A percentile compares a stretch with the other conserved stretches of the same genome.
Conservation (phyloP, 1,140 invertebrate genomes). For the Caenorhabditis latens region DNA sequence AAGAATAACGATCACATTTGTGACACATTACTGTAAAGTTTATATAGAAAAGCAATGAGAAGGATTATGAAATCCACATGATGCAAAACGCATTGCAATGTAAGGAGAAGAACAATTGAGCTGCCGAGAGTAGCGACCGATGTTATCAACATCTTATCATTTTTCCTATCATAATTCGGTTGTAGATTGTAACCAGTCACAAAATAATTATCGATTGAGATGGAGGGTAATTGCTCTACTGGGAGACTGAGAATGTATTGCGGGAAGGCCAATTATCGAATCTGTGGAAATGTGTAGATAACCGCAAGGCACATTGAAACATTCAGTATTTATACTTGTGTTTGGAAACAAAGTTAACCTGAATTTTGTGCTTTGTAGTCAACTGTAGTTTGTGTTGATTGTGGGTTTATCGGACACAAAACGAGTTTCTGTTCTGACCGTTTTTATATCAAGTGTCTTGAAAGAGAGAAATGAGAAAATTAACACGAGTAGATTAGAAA, state of each 20-base stretch:
- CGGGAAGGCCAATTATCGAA: background rate
- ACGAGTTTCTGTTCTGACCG: constrained; percentile 50
- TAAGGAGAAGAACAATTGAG: constrained; percentile 10
- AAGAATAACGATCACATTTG: background rate
- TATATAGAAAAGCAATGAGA: background rate
- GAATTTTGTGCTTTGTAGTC: constrained; percentile 27
- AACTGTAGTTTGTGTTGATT: constrained; percentile 51
- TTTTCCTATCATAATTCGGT: constrained; percentile 16
- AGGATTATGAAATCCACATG: constrained; percentile 4
- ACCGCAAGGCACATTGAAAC: too few species aligned
- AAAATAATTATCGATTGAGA: background rate
- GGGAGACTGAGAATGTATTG: background rate
- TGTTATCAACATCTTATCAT: constrained; percentile 42
- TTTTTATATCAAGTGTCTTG: constrained; percentile 37
- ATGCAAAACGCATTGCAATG: background rate
- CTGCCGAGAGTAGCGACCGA: constrained; percentile 18
- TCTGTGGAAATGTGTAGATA: background rate
- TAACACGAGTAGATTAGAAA: background rate
- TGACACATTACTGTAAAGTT: too few species aligned
- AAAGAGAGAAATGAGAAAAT: background rate
- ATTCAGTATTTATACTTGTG: background rate
- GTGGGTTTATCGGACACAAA: constrained; percentile 38
- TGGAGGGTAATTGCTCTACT: background rate
- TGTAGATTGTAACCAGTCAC: constrained; percentile 9
- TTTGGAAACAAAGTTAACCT: background rate